Evolutionary conservation across 2,888 invertebrate genomes (phyloP).

Genomic region (Vesta saturnalis): DNA sequence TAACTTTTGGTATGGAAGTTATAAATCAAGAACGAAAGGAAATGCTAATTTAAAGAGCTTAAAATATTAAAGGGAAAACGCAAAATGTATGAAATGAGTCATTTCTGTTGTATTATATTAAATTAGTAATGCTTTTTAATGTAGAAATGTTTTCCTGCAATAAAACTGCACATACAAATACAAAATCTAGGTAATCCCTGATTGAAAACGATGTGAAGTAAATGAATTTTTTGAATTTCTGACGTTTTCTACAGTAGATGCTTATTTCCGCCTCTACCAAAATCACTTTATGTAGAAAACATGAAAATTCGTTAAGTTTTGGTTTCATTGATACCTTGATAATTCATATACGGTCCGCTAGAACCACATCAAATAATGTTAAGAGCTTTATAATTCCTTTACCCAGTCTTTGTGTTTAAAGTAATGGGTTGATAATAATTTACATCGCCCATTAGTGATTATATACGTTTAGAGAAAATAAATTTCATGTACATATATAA

Average conservation of each 20-base stretch:
- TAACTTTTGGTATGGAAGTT: no score
- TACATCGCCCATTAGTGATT: slow-evolving; percentile 20
- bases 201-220: no score
- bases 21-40: no score
- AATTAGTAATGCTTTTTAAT: no score
- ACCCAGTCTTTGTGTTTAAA: slow-evolving; percentile 9
- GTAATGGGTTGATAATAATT: slow-evolving; percentile 12
- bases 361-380: slow-evolving; percentile 23
- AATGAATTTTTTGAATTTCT: slow-evolving; percentile 10
- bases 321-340: slow-evolving; percentile 19
- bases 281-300: slow-evolving; percentile 6
- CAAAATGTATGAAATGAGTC: no score
- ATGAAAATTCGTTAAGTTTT: slow-evolving; percentile 19
- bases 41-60: no score
- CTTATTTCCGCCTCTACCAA: slow-evolving; percentile 19
- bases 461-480: slow-evolving; percentile 7
- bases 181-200: no score
- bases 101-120: no score
- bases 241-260: slow-evolving; percentile 13
- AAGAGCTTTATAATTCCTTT: slow-evolving; percentile 24
- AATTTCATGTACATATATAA: slow-evolving; percentile 4
- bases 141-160: no score
- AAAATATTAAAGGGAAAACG: no score
- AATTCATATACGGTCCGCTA: slow-evolving; percentile 20
- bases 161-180: no score